Evolutionary conservation across 2,888 invertebrate genomes (phyloP).

Genomic region (Timema cristinae): DNA sequence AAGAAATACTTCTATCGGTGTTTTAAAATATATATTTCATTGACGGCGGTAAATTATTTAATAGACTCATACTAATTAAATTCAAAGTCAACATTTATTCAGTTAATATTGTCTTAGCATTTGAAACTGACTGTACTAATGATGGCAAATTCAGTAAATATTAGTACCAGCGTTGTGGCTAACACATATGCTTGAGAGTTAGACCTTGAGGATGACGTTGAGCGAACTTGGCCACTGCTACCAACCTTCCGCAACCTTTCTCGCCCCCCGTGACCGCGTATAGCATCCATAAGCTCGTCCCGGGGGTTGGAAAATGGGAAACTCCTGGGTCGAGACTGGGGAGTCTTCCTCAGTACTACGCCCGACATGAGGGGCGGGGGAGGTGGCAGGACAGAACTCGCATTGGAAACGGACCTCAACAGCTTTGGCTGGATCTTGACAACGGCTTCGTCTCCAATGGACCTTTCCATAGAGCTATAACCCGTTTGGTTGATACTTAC

Average conservation of each 20-base stretch:
- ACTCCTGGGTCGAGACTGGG: conserved; percentile 26
- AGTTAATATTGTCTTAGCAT: too few relatives aligned
- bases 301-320: conserved; percentile 52
- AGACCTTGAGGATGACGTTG: neutral
- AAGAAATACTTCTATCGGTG: too few relatives aligned
- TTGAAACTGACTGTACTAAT: too few relatives aligned
- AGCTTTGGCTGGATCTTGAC: neutral
- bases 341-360: conserved; percentile 31
- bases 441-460: too few relatives aligned
- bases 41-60: too few relatives aligned
- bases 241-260: conserved; percentile 31
- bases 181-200: neutral
- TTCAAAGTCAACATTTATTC: too few relatives aligned
- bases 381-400: conserved; percentile 24
- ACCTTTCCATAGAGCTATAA: neutral
- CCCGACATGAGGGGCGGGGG: conserved; percentile 30
- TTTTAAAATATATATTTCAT: too few relatives aligned
- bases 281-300: conserved; percentile 64
- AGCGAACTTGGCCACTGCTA: neutral
- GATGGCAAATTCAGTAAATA: too few relatives aligned
- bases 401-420: neutral
- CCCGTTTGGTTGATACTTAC: neutral
- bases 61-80: too few relatives aligned
- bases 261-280: conserved; percentile 60
- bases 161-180: too few relatives aligned